Conservation (phyloP, 53 echinoderm and acorn worm genomes). For the Hippasteria phrygiana region DNA sequence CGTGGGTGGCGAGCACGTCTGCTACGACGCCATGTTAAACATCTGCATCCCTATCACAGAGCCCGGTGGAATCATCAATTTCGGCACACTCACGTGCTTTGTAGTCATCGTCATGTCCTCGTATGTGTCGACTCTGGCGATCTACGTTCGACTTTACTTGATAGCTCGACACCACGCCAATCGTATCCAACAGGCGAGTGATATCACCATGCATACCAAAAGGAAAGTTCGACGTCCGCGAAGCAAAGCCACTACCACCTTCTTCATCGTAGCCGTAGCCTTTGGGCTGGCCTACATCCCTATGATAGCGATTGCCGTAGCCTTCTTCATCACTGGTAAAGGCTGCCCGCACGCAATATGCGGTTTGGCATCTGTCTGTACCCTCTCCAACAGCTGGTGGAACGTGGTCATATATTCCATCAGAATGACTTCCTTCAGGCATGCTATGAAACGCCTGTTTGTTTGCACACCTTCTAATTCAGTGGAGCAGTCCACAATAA, state of each 20-base stretch:
- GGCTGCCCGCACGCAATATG: not conserved
- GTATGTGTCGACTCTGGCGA: not conserved
- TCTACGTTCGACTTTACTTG: slow-evolving; percentile 17
- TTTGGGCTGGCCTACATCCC: slow-evolving; percentile 22
- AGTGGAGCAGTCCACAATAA: no score
- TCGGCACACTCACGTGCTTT: not conserved
- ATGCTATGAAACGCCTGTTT: not conserved
- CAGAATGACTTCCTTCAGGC: slow-evolving; percentile 11
- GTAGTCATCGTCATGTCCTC: not conserved
- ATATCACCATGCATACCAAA: not conserved
- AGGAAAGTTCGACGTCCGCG: not conserved
- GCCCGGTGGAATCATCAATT: not conserved
- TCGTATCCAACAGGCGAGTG: not conserved
- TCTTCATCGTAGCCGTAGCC: slow-evolving; percentile 12
- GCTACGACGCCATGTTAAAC: slow-evolving; percentile 29
- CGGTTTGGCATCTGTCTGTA: not conserved
- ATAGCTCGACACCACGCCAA: not conserved
- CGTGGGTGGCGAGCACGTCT: not conserved
- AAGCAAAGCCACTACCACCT: not conserved
- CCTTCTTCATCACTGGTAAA: not conserved
- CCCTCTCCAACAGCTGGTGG: slow-evolving; percentile 37
- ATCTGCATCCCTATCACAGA: not conserved
- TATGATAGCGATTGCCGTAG: not conserved
- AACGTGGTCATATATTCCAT: slow-evolving; percentile 36
- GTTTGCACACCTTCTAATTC: no score